Evolutionary conservation across 1,140 invertebrate species (phyloP).

Genomic region (Ostrea edulis): DNA sequence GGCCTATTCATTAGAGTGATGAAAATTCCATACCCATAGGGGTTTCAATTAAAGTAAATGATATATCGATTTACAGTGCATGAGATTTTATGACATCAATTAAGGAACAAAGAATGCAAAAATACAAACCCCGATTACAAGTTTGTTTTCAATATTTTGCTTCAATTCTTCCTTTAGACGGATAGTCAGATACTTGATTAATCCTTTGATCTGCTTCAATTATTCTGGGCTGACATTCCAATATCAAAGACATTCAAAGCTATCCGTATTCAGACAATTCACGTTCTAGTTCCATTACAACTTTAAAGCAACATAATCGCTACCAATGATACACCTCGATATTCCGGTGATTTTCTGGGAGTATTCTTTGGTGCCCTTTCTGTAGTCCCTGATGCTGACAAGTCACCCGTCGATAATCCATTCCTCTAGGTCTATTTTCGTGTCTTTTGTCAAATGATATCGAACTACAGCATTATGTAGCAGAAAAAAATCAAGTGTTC

Average conservation of each 20-base stretch:
- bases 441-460: neutral
- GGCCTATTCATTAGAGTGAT: neutral
- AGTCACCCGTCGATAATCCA: neutral
- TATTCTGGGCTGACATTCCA: constrained; percentile 24
- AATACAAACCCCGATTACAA: neutral
- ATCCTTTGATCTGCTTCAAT: constrained; percentile 33
- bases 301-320: neutral
- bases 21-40: neutral
- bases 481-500: too few species aligned
- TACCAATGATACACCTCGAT: neutral
- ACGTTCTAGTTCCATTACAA: neutral
- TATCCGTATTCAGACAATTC: neutral
- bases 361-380: neutral
- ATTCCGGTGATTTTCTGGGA: neutral
- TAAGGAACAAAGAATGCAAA: constrained; percentile 7
- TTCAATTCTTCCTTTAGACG: constrained; percentile 26
- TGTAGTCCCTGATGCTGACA: neutral
- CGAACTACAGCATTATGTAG: too few species aligned
- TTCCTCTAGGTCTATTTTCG: neutral
- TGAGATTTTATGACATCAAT: constrained; percentile 36
- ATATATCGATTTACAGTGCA: neutral
- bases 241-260: neutral
- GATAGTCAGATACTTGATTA: neutral
- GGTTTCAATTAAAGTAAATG: constrained; percentile 37
- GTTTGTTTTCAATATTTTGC: constrained; percentile 2